These are phyloP conservation scores for Drosophila hamatofila DNA, from an alignment of 2,888 invertebrate genomes.

Conservation along the genomic window DNA sequence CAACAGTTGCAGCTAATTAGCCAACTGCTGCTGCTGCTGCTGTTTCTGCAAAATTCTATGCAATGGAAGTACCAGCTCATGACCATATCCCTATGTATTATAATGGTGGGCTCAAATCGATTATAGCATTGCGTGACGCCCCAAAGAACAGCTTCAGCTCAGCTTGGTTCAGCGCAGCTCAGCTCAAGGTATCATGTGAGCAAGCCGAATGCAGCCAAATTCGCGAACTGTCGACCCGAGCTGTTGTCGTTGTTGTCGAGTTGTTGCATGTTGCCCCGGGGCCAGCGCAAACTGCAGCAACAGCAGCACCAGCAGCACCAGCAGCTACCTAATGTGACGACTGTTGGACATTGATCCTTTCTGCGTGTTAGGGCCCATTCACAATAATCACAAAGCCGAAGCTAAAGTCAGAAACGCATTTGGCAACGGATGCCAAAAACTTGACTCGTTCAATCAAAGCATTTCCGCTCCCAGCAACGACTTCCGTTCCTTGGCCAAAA, in stretches of 20 bases:
- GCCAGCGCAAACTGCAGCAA: slow-evolving; percentile 46
- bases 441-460: slow-evolving; percentile 62
- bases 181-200: slow-evolving; percentile 23
- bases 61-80: slow-evolving; percentile 28
- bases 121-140: slow-evolving; percentile 68
- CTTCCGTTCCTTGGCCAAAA: slow-evolving; percentile 41
- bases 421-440: slow-evolving; percentile 2
- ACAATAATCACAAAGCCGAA: not conserved
- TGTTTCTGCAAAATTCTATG: slow-evolving; percentile 50
- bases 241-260: slow-evolving; percentile 37
- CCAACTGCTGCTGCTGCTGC: slow-evolving; percentile 69
- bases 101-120: slow-evolving; percentile 79
- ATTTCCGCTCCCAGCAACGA: slow-evolving; percentile 54
- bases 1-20: slow-evolving; percentile 79
- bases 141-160: slow-evolving; percentile 3
- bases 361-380: slow-evolving; percentile 38
- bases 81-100: slow-evolving; percentile 46
- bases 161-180: not conserved
- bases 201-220: slow-evolving; percentile 31
- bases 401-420: not conserved
- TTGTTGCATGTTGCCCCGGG: slow-evolving; percentile 56
- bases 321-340: slow-evolving; percentile 77
- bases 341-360: slow-evolving; percentile 60
- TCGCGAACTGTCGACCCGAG: slow-evolving; percentile 12
- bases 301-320: not conserved